These are phyloP conservation scores for Drosophila aff. DNA, from an alignment of 1,140 invertebrate species.

Conservation along the genomic window DNA sequence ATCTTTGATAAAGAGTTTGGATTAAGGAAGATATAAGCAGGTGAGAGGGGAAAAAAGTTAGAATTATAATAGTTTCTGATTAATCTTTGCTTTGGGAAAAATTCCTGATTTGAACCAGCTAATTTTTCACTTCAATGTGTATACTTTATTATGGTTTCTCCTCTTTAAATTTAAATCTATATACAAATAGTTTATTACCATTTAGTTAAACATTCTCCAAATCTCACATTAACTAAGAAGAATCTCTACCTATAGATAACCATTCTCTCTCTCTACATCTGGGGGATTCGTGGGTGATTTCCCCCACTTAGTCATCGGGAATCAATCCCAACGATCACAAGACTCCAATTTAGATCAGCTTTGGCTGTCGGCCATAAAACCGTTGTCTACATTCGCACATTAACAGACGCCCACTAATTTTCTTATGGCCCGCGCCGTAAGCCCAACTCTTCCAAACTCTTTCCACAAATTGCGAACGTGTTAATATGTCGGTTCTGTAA, in stretches of 20 bases:
- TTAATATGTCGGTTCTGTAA: conserved; percentile 73
- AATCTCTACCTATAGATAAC: neutral
- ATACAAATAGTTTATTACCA: too few species aligned
- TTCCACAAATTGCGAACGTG: conserved; percentile 60
- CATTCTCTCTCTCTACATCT: neutral
- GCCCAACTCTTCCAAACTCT: conserved; percentile 45
- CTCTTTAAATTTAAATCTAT: too few species aligned
- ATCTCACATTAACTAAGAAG: neutral
- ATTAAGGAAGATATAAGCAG: neutral
- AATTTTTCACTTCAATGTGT: too few species aligned
- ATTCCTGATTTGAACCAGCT: neutral
- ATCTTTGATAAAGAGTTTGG: neutral
- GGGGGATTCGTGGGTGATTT: neutral
- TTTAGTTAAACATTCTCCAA: neutral
- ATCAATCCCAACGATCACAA: conserved; percentile 55
- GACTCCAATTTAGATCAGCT: conserved; percentile 55
- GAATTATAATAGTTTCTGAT: neutral
- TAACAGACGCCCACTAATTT: conserved; percentile 72
- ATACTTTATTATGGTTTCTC: neutral
- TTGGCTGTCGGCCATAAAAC: conserved; percentile 35
- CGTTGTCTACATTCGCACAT: conserved; percentile 61
- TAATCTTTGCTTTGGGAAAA: neutral
- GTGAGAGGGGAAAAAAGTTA: neutral
- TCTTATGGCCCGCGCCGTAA: conserved; percentile 47
- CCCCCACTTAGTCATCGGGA: conserved; percentile 35